These are phyloP conservation scores for Antrozous pallidus DNA, from an alignment of 2,797 vertebrate species.

Conservation along the genomic window DNA sequence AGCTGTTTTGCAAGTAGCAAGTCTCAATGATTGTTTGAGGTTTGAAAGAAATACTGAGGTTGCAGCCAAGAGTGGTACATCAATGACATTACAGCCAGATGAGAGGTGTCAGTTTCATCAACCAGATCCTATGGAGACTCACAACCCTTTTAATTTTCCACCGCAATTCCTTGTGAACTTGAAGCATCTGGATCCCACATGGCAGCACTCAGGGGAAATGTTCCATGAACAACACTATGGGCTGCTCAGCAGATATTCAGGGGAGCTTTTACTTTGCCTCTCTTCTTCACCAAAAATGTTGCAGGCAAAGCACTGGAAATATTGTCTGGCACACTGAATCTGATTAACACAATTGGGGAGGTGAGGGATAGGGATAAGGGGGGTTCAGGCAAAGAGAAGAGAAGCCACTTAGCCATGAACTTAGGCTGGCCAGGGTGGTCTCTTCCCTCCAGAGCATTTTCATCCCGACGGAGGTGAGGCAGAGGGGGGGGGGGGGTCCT, in stretches of 20 bases:
- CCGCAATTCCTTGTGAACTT: not conserved
- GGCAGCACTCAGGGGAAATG: not conserved
- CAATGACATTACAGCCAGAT: not conserved
- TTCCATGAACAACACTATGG: not conserved
- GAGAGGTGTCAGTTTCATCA: not conserved
- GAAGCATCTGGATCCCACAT: not conserved
- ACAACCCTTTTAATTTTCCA: not conserved
- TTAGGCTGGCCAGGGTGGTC: not conserved
- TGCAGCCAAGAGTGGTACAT: not conserved
- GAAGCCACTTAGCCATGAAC: not conserved
- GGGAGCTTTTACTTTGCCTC: not conserved
- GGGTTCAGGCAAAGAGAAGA: not conserved
- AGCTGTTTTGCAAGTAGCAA: conserved; percentile 25
- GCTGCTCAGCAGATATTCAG: not conserved
- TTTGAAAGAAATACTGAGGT: conserved; percentile 30
- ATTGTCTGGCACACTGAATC: not conserved
- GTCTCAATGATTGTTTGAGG: not conserved
- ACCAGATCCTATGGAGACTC: not conserved
- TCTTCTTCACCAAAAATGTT: conserved; percentile 10
- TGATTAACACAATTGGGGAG: not conserved
- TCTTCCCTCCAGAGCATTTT: not conserved
- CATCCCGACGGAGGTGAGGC: not conserved
- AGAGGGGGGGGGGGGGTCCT: not conserved
- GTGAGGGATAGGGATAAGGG: not conserved
- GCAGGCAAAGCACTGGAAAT: not conserved